phyloP scores from a whole-genome alignment of 2,888 invertebrate genomes.

The Pilophorus perplexus region DNA sequence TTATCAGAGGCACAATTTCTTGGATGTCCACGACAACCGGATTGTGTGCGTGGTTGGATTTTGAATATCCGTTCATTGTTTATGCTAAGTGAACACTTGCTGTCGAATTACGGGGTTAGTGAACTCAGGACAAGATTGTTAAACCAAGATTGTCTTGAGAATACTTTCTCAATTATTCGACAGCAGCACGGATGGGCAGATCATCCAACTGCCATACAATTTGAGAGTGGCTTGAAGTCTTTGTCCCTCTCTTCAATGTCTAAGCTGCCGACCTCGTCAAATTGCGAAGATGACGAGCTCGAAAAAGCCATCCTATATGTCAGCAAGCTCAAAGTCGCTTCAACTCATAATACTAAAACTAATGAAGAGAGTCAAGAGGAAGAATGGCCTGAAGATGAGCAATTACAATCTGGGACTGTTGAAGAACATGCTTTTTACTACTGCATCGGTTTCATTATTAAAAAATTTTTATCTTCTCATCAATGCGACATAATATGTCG shows the following conservation, averaged over 20 bases:
- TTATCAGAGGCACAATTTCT: neutral
- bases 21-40: neutral
- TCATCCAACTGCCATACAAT: neutral
- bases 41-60: neutral
- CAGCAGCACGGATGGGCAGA: neutral
- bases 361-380: neutral
- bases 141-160: too few relatives aligned
- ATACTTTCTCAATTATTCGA: slow-evolving; percentile 2
- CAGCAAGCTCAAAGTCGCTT: neutral
- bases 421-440: neutral
- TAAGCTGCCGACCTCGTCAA: too few relatives aligned
- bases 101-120: too few relatives aligned
- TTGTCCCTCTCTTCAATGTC: too few relatives aligned
- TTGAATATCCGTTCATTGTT: too few relatives aligned
- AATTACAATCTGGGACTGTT: neutral
- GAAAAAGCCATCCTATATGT: neutral
- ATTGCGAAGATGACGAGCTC: neutral
- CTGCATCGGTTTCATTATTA: neutral
- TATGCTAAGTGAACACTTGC: neutral
- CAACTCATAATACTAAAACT: neutral
- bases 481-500: too few relatives aligned
- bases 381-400: neutral
- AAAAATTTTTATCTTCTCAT: neutral
- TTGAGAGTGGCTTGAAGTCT: neutral
- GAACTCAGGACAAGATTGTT: too few relatives aligned